Percentiles rank a stretch among this genome's conserved stretches.
These are phyloP conservation scores for Carposina sasakii DNA, from an alignment of 1,140 invertebrate genomes.

Conservation along the genomic window DNA sequence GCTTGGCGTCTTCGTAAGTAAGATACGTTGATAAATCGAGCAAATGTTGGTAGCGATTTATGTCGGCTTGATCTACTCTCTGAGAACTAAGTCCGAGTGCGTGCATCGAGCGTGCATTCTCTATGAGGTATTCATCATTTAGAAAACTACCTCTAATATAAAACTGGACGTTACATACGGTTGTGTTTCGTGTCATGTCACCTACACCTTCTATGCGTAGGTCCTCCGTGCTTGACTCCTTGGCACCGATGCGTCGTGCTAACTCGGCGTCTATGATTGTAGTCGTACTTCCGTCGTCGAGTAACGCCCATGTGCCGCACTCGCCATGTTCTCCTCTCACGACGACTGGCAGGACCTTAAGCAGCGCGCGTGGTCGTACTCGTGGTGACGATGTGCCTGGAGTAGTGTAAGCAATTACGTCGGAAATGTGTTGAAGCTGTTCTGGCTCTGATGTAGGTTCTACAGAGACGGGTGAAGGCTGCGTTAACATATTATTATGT, in stretches of 20 bases:
- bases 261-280: constrained; percentile 1
- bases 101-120: constrained; percentile 7
- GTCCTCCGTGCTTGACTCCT: not conserved
- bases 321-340: not conserved
- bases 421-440: too few relatives aligned
- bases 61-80: not conserved
- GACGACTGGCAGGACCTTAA: constrained; percentile 1
- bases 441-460: too few relatives aligned
- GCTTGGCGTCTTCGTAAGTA: constrained; percentile 7
- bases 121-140: constrained; percentile 5
- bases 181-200: constrained; percentile 3
- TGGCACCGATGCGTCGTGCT: not conserved
- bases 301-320: not conserved
- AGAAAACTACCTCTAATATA: constrained; percentile 13
- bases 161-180: constrained; percentile 10
- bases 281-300: constrained; percentile 7
- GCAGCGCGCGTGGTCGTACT: too few relatives aligned
- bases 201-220: constrained; percentile 7
- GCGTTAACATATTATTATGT: too few relatives aligned
- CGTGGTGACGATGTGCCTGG: too few relatives aligned
- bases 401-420: too few relatives aligned
- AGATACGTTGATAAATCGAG: constrained; percentile 4
- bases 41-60: constrained; percentile 8
- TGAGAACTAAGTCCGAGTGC: constrained; percentile 6
- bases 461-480: too few relatives aligned